phyloP scores from a whole-genome alignment of 2,797 vertebrate species.

The Mormyrus proboscirostris region DNA sequence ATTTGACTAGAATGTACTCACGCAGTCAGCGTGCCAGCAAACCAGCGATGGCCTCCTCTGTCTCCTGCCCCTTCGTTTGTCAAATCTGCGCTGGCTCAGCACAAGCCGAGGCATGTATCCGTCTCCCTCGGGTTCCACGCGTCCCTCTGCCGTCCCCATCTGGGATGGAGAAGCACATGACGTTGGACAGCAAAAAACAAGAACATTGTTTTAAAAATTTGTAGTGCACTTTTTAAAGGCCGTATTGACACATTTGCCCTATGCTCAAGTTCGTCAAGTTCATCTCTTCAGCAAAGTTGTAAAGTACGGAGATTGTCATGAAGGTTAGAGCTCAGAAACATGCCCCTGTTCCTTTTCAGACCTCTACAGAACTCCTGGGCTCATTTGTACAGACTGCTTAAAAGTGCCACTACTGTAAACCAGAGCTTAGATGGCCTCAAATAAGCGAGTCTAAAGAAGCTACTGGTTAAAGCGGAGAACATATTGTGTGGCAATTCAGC shows the following conservation, averaged over 20 bases:
- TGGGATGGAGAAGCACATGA: not conserved
- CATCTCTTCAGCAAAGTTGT: not conserved
- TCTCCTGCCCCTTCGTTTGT: not conserved
- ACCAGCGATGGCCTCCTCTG: not conserved
- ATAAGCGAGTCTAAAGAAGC: not conserved
- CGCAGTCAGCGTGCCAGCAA: not conserved
- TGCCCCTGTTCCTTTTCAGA: not conserved
- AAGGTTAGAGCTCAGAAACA: conserved; percentile 8
- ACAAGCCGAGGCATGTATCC: not conserved
- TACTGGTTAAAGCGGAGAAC: conserved; percentile 30
- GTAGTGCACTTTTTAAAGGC: not conserved
- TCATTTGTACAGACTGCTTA: not conserved
- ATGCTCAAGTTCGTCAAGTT: not conserved
- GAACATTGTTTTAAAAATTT: not conserved
- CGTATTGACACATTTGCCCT: not conserved
- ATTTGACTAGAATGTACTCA: not conserved
- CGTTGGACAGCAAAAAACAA: not conserved
- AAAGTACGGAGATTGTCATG: not conserved
- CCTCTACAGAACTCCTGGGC: not conserved
- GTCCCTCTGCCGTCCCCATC: not conserved
- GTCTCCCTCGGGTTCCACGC: not conserved
- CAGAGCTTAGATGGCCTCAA: not conserved
- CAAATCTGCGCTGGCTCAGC: not conserved
- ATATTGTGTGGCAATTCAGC: conserved; percentile 36
- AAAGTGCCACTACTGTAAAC: not conserved